phyloP scores from a whole-genome alignment of 2,888 invertebrate species.

The Gnatocerus cornutus region DNA sequence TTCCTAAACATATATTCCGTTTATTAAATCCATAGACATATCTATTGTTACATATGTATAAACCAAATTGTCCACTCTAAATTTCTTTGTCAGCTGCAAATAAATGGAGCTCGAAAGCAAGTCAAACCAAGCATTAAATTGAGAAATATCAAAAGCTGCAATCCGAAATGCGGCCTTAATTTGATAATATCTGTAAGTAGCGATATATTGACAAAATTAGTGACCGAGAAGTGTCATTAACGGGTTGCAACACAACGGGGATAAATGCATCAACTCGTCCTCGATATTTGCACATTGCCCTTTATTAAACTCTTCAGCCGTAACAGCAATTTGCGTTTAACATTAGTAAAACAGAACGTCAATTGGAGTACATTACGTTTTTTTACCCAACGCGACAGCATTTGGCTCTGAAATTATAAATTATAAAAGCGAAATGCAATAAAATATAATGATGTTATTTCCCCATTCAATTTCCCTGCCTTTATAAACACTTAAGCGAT shows the following conservation, averaged over 20 bases:
- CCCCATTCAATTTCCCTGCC: constrained; percentile 40
- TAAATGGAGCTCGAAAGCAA: too few relatives aligned
- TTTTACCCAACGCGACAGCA: background rate
- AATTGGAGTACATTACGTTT: constrained; percentile 13
- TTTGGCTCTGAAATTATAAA: constrained; percentile 29
- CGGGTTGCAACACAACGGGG: constrained; percentile 51
- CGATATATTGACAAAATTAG: constrained; percentile 47
- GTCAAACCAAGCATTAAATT: too few relatives aligned
- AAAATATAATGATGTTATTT: constrained; percentile 40
- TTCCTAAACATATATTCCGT: too few relatives aligned
- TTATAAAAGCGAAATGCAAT: constrained; percentile 41
- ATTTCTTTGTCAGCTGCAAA: too few relatives aligned
- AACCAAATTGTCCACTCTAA: too few relatives aligned
- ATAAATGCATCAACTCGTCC: constrained; percentile 58
- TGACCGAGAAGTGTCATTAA: constrained; percentile 50
- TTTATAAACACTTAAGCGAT: constrained; percentile 44
- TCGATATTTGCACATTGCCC: constrained; percentile 42
- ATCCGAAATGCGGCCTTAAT: too few relatives aligned
- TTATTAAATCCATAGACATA: too few relatives aligned
- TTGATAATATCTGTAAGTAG: constrained; percentile 34
- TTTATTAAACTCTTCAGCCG: constrained; percentile 42
- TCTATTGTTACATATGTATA: too few relatives aligned
- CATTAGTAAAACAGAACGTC: constrained; percentile 32
- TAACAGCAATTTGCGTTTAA: constrained; percentile 34
- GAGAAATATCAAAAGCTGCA: too few relatives aligned